Evolutionary conservation across 1,140 invertebrate genomes (phyloP).

Genomic region (Drosophila nigromelanica): DNA sequence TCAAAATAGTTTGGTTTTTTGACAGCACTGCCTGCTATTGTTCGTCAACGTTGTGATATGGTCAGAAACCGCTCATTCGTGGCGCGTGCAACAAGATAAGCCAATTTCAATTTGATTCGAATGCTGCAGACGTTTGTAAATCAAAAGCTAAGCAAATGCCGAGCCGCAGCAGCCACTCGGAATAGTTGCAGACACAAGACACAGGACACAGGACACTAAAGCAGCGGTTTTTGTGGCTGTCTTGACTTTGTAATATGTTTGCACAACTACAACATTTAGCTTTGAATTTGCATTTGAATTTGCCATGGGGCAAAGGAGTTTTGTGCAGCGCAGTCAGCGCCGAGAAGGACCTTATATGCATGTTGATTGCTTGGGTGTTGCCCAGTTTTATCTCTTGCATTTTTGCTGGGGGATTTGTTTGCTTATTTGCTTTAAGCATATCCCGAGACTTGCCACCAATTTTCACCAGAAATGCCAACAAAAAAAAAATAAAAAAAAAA

Average conservation of each 20-base stretch:
- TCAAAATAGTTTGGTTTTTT: too few species aligned
- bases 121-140: slow-evolving; percentile 65
- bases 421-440: slow-evolving; percentile 14
- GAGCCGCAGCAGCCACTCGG: slow-evolving; percentile 7
- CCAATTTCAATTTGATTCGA: slow-evolving; percentile 80
- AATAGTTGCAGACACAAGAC: slow-evolving; percentile 8
- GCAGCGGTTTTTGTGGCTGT: slow-evolving; percentile 44
- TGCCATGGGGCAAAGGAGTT: not conserved
- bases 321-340: not conserved
- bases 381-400: slow-evolving; percentile 30
- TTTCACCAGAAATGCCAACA: slow-evolving; percentile 18
- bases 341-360: slow-evolving; percentile 5
- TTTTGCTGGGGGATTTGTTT: slow-evolving; percentile 47
- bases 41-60: slow-evolving; percentile 1
- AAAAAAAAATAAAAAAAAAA: not conserved
- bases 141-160: slow-evolving; percentile 70
- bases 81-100: slow-evolving; percentile 72
- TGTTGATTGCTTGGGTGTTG: slow-evolving; percentile 47
- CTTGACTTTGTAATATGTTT: slow-evolving; percentile 73
- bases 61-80: slow-evolving; percentile 57
- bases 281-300: slow-evolving; percentile 4
- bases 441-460: slow-evolving; percentile 28
- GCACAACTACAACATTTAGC: slow-evolving; percentile 28
- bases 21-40: not conserved
- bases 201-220: slow-evolving; percentile 5